Conservation (phyloP, 2,888 invertebrate genomes). For the Nymphalis c-album region DNA sequence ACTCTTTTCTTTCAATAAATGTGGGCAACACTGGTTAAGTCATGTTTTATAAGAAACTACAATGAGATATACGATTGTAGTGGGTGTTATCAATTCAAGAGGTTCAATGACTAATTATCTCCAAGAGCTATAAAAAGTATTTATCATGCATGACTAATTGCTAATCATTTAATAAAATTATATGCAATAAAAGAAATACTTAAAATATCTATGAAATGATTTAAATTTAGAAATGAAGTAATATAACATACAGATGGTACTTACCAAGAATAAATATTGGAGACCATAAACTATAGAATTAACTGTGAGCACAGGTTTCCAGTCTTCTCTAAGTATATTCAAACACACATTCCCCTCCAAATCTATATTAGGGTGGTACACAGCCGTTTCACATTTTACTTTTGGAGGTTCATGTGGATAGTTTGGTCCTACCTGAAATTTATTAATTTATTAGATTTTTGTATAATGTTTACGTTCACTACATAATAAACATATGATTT, state of each 20-base stretch:
- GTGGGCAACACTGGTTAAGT: too few species aligned
- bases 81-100: too few species aligned
- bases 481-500: too few species aligned
- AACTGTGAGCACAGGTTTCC: conserved; percentile 99
- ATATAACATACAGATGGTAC: conserved; percentile 36
- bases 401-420: conserved; percentile 99
- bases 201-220: not conserved
- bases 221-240: not conserved
- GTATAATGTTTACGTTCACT: not conserved
- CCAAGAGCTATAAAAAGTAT: too few species aligned
- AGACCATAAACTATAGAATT: conserved; percentile 98
- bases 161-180: too few species aligned
- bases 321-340: conserved; percentile 98
- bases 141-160: too few species aligned
- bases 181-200: too few species aligned
- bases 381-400: conserved; percentile 98
- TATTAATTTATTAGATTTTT: not conserved
- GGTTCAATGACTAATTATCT: too few species aligned
- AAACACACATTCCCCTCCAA: conserved; percentile 98
- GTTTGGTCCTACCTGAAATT: conserved; percentile 90
- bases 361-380: conserved; percentile 99
- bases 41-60: too few species aligned
- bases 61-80: too few species aligned
- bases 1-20: too few species aligned
- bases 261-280: conserved; percentile 96